Percentiles rank a stretch among this genome's conserved stretches.
Conservation (phyloP, 2,888 invertebrate genomes). For the Asteroscopus sphinx region DNA sequence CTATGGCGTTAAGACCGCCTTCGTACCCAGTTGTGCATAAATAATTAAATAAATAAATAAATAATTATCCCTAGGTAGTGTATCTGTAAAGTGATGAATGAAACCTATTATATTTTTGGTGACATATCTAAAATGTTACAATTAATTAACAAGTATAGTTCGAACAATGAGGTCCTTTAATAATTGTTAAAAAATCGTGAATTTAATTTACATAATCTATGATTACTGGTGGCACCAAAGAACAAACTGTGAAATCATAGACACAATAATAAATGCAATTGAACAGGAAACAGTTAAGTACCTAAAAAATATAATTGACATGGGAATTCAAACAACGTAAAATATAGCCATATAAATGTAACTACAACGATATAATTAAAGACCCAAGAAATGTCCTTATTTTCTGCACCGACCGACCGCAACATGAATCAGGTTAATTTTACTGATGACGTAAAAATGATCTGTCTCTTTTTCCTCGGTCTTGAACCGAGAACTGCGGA, state of each 20-base stretch:
- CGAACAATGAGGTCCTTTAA: too few species aligned
- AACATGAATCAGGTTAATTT: constrained; percentile 78
- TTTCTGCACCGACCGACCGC: constrained; percentile 57
- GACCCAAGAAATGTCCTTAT: constrained; percentile 44
- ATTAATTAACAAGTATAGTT: too few species aligned
- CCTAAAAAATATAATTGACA: constrained; percentile 17
- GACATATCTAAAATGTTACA: too few species aligned
- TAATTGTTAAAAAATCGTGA: too few species aligned
- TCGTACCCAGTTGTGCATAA: too few species aligned
- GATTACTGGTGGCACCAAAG: too few species aligned
- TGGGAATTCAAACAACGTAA: constrained; percentile 23
- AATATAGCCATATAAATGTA: constrained; percentile 20
- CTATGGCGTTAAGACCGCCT: too few species aligned
- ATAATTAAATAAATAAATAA: too few species aligned
- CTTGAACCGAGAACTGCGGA: constrained; percentile 75
- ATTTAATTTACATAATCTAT: too few species aligned
- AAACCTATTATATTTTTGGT: too few species aligned
- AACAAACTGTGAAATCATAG: not conserved
- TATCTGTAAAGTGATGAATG: too few species aligned
- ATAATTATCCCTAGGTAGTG: too few species aligned
- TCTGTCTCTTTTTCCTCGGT: constrained; percentile 68
- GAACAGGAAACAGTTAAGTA: constrained; percentile 19
- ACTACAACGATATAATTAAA: constrained; percentile 37
- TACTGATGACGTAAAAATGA: constrained; percentile 78
- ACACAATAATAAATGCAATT: constrained; percentile 11